These are phyloP conservation scores for Ichneumoninae sp. DNA, from an alignment of 2,888 invertebrate species.

Conservation along the genomic window DNA sequence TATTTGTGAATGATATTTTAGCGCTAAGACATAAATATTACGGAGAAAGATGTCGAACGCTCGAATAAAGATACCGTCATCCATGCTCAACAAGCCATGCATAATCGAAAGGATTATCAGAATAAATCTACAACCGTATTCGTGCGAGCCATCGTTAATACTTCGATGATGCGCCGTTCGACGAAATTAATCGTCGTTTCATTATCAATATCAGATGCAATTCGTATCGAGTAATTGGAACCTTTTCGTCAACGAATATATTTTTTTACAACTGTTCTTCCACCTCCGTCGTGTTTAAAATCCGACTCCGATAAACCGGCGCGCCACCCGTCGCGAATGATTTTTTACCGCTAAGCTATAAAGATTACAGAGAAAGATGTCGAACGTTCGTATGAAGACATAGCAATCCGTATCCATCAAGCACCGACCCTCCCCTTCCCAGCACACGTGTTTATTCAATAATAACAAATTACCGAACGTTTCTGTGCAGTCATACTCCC, in stretches of 20 bases:
- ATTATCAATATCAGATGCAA: neutral
- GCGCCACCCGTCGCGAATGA: conserved; percentile 1
- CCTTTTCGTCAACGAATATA: neutral
- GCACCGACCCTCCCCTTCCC: conserved; percentile 2
- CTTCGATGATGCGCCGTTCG: neutral
- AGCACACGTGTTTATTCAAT: conserved; percentile 78
- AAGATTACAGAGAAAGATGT: conserved; percentile 40
- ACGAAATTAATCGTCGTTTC: conserved; percentile 26
- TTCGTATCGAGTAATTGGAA: neutral
- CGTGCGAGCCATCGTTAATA: neutral
- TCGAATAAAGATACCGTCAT: conserved; percentile 22
- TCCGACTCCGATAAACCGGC: neutral
- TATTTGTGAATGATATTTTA: conserved; percentile 5
- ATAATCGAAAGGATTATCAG: conserved; percentile 3
- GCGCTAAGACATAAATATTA: conserved; percentile 21
- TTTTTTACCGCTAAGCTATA: neutral
- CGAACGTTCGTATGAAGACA: neutral
- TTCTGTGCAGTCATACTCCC: conserved; percentile 82
- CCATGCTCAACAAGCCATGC: conserved; percentile 8
- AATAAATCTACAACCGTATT: conserved; percentile 10
- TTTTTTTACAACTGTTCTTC: neutral
- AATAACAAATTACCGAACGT: conserved; percentile 81
- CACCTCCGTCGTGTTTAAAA: neutral
- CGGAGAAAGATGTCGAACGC: conserved; percentile 9
- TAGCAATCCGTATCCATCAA: conserved; percentile 37